Base-by-base conservation (phyloP, 2,888 invertebrate genomes). In the Sinelater perroti region DNA sequence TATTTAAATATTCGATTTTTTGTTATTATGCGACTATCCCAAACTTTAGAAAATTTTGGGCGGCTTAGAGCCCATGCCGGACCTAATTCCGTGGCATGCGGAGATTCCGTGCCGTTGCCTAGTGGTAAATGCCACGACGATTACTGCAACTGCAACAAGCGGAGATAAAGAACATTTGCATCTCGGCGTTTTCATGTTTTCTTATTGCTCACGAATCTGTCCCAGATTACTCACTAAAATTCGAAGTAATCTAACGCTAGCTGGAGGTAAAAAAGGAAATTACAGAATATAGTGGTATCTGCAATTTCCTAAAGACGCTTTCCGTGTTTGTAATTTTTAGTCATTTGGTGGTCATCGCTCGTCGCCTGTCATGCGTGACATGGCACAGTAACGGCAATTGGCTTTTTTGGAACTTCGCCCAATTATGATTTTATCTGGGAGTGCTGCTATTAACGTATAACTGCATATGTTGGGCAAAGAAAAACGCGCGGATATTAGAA, bases 141-240 rank as follows among this genome's bases (percentile, higher is more conserved):
- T 38, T 38, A 38, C 14, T 24, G 24, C 40, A 40, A 40, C 14
- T 16, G 20, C 14, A 14, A 24, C 40, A 7, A 7, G 24, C 3
- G 13, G 5, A 40, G 20, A 21, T n/a, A 40, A 21, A 24, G 7
- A 38, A 24, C 40, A 24, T 7, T 7, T n/a, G 38, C 21, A 21
- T 38, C 11, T 17, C 10, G n/a, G n/a, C 1, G 17, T 17, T n/a
- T 38, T 4, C 1, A 13, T 40, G 14, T 51, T 51, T 51, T 31
- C 40, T 31, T 51, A 40, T 30, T 26, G 38, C 28, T 11, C 50
- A 51, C 50, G 50, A 50, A 28, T 38, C 30, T 51, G 18, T 36
- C 38, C 38, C 30, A 38, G 17, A 50, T 40, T 38, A 14, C 20
- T 46, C 46, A 46, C 31, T 11, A 3, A 3, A n/a, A 24, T 21